Conservation (phyloP, 2,113 vertebrate species). For the Cynocephalus volans region DNA sequence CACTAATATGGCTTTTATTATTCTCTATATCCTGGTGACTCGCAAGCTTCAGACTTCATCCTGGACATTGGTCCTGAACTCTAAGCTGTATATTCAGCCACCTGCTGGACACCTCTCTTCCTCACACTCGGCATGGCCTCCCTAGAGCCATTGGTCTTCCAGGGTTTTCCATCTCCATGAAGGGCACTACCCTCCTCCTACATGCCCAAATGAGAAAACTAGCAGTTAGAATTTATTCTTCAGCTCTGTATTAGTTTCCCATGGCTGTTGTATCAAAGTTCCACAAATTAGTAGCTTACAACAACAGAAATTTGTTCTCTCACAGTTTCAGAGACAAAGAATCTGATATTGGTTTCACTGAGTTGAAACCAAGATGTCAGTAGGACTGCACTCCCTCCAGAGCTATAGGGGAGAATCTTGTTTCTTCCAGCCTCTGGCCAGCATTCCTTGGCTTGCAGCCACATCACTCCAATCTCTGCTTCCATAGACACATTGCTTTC, state of each 20-base stretch:
- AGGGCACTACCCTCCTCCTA: fast-evolving
- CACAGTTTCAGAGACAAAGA: background rate
- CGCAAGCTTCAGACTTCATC: background rate
- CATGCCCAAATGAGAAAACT: background rate
- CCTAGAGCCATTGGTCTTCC: background rate
- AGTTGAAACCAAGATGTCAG: background rate
- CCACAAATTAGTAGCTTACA: background rate
- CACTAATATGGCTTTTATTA: background rate
- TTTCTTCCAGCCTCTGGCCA: background rate
- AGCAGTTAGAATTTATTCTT: background rate
- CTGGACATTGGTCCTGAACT: background rate
- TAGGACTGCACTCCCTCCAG: background rate
- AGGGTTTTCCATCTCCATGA: background rate
- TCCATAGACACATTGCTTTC: background rate
- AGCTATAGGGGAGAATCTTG: background rate
- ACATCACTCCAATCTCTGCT: background rate
- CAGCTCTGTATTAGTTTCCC: background rate
- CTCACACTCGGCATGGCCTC: background rate
- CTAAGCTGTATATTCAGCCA: background rate
- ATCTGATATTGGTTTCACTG: background rate
- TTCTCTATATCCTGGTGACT: background rate
- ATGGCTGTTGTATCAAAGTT: background rate
- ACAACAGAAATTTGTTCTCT: background rate
- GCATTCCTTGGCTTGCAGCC: background rate
- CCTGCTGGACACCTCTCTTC: background rate